Conservation (phyloP, 2,888 invertebrate species). For the Lordiphosa andalusiaca region DNA sequence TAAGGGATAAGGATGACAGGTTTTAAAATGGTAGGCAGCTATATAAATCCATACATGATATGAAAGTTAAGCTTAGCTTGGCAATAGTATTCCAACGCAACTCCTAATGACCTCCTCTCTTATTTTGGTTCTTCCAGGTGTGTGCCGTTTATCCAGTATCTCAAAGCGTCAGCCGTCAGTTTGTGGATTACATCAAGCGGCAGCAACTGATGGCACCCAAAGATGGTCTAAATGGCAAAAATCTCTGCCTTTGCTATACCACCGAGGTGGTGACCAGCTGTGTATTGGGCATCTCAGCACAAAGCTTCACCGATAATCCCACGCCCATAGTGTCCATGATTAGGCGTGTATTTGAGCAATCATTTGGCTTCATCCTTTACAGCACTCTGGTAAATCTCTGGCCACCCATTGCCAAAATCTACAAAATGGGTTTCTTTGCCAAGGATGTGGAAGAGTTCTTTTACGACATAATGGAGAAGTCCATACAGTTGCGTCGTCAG, state of each 20-base stretch:
- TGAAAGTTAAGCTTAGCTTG: too few species aligned
- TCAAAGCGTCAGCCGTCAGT: conserved; percentile 78
- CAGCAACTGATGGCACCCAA: conserved; percentile 62
- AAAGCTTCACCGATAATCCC: conserved; percentile 74
- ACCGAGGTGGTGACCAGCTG: conserved; percentile 80
- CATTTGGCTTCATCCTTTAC: conserved; percentile 49
- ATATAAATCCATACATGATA: too few species aligned
- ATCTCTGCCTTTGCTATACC: conserved; percentile 77
- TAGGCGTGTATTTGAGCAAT: conserved; percentile 70
- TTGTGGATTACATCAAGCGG: conserved; percentile 79
- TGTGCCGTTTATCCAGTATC: conserved; percentile 81
- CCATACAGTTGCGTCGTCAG: conserved; percentile 60
- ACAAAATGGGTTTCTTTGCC: conserved; percentile 47
- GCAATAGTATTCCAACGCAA: too few species aligned
- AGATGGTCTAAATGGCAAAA: conserved; percentile 79
- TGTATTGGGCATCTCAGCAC: conserved; percentile 80
- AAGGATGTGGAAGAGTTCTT: conserved; percentile 84
- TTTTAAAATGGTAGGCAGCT: too few species aligned
- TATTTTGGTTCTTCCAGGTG: conserved; percentile 51
- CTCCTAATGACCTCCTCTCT: background rate
- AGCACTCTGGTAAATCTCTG: conserved; percentile 60
- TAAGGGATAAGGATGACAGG: too few species aligned
- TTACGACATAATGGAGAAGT: conserved; percentile 57
- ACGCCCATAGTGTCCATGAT: conserved; percentile 71
- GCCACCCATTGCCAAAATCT: conserved; percentile 66